Evolutionary conservation across 2,113 vertebrate genomes (phyloP).

Genomic region (Apaloderma vittatum): DNA sequence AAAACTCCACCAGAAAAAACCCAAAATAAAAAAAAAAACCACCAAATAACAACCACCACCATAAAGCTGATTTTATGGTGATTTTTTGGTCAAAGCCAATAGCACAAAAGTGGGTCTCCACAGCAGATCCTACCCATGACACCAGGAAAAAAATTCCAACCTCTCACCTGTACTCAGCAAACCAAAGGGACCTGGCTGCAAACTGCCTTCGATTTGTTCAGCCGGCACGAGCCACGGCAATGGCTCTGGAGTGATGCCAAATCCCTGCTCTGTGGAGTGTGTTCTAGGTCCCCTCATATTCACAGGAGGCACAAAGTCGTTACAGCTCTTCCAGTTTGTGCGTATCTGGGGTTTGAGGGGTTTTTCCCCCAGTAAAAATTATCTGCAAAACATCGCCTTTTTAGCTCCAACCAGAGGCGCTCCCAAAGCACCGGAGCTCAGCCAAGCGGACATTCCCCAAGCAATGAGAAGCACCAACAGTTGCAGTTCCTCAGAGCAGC

Average conservation of each 20-base stretch:
- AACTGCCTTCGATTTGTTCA: background rate
- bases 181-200: background rate
- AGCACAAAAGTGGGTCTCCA: background rate
- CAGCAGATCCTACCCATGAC: background rate
- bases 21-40: background rate
- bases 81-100: background rate
- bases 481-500: background rate
- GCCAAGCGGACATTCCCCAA: background rate
- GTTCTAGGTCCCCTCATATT: background rate
- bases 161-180: background rate
- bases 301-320: background rate
- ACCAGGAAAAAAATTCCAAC: background rate
- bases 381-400: background rate
- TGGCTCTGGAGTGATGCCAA: background rate
- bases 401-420: background rate
- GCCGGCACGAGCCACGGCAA: fast-evolving
- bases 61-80: background rate
- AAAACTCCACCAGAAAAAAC: background rate
- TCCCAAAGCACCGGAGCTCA: background rate
- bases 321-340: background rate
- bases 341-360: background rate
- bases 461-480: background rate
- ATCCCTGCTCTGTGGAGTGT: background rate
- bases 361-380: background rate
- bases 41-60: background rate